Conservation (phyloP, 2,797 vertebrate species). For the Oophaga sylvatica region DNA sequence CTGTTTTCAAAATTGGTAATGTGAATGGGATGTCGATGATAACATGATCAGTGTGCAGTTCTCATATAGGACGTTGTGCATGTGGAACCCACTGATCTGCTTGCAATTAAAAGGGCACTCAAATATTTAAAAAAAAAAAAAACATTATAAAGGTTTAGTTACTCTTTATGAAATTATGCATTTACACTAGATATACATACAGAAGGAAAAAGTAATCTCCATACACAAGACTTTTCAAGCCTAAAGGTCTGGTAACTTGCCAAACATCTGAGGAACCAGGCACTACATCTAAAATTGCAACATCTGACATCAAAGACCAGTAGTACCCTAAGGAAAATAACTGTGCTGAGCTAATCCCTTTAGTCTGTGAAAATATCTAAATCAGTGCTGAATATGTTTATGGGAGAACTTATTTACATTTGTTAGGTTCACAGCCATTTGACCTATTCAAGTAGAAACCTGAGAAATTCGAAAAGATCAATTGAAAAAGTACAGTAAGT, state of each 20-base stretch:
- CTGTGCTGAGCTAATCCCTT: constrained; percentile 3
- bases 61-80: too few species aligned
- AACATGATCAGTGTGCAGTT: too few species aligned
- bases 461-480: not conserved
- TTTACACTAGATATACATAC: constrained; percentile 8
- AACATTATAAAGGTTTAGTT: too few species aligned
- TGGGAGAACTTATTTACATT: constrained; percentile 18
- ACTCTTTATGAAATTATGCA: not conserved
- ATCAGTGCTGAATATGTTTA: constrained; percentile 1
- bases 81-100: too few species aligned
- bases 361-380: constrained; percentile 2
- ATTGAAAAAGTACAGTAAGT: not conserved
- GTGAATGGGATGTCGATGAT: too few species aligned
- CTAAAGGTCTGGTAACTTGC: constrained; percentile 28
- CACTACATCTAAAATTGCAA: not conserved
- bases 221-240: constrained; percentile 28
- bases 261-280: constrained; percentile 12
- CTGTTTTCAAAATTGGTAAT: too few species aligned
- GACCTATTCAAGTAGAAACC: constrained; percentile 5
- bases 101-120: too few species aligned
- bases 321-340: constrained; percentile 30
- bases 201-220: constrained; percentile 3
- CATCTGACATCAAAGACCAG: constrained; percentile 43
- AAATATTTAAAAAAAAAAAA: too few species aligned
- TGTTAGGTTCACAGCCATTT: not conserved